phyloP scores from a whole-genome alignment of 2,888 invertebrate genomes.

The Pterostichus niger region DNA sequence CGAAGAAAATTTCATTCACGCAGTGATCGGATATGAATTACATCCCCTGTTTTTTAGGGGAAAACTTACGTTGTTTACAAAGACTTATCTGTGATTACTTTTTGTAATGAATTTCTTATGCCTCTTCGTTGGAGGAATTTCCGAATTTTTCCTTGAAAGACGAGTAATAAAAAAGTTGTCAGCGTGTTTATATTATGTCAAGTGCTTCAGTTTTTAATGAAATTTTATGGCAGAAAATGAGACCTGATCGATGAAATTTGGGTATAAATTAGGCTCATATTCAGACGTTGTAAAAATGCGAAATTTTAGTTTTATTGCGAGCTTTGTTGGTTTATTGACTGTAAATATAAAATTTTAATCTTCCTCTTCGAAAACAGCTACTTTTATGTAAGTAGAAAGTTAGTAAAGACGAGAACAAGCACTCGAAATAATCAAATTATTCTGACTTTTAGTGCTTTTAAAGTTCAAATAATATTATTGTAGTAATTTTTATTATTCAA shows the following conservation, averaged over 20 bases:
- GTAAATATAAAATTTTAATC: conserved; percentile 25
- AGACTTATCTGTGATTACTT: conserved; percentile 64
- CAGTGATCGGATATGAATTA: conserved; percentile 52
- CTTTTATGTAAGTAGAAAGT: conserved; percentile 27
- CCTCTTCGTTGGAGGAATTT: conserved; percentile 1
- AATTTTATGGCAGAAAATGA: conserved; percentile 31
- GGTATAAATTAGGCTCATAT: conserved; percentile 19
- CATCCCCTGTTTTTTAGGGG: conserved; percentile 29
- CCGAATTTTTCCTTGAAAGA: not conserved
- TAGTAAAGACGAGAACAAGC: not conserved
- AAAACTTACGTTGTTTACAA: conserved; percentile 59
- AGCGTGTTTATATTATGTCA: conserved; percentile 30
- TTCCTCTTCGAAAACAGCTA: not conserved
- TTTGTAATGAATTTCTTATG: conserved; percentile 60
- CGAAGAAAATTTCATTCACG: conserved; percentile 47
- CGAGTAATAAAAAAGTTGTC: conserved; percentile 13
- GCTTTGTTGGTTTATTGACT: conserved; percentile 3
- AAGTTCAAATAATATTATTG: conserved; percentile 6
- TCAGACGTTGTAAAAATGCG: conserved; percentile 17
- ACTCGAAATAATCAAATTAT: conserved; percentile 19
- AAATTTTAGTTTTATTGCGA: conserved; percentile 35
- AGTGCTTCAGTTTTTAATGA: conserved; percentile 36
- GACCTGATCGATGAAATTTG: conserved; percentile 27
- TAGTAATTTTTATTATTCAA: conserved; percentile 6
- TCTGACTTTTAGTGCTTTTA: conserved; percentile 1